Evolutionary conservation across 2,888 invertebrate genomes (phyloP).

Genomic region (Epinotia nisella): DNA sequence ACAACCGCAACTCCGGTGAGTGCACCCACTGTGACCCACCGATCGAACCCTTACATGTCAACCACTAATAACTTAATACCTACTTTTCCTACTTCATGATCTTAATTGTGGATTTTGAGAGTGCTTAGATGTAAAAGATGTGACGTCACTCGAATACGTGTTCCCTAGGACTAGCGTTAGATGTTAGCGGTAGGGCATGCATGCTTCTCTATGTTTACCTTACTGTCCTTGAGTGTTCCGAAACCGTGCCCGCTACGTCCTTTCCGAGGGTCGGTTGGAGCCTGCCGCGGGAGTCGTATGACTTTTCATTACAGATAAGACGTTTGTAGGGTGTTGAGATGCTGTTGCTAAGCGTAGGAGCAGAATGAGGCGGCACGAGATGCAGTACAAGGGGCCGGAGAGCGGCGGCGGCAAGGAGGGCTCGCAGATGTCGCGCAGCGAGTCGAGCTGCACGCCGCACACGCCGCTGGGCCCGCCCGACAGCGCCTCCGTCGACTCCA

Average conservation of each 20-base stretch:
- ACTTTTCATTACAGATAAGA: constrained; percentile 76
- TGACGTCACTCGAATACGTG: constrained; percentile 60
- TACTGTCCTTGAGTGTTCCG: constrained; percentile 70
- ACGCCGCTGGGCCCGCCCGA: constrained; percentile 84
- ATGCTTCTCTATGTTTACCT: constrained; percentile 75
- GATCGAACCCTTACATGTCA: constrained; percentile 50
- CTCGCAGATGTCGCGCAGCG: constrained; percentile 89
- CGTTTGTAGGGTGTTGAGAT: constrained; percentile 78
- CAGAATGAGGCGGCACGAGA: constrained; percentile 76
- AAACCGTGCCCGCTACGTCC: constrained; percentile 66
- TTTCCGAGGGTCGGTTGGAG: constrained; percentile 62
- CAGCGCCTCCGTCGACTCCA: constrained; percentile 94
- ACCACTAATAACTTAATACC: constrained; percentile 54
- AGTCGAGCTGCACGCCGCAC: constrained; percentile 86
- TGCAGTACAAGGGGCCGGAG: constrained; percentile 73
- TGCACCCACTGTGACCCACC: constrained; percentile 51
- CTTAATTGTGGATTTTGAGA: constrained; percentile 63
- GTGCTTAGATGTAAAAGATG: constrained; percentile 69
- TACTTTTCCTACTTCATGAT: constrained; percentile 54
- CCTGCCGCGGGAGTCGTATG: constrained; percentile 66
- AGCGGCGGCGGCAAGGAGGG: constrained; percentile 70
- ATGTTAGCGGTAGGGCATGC: constrained; percentile 79
- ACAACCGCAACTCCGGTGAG: constrained; percentile 68
- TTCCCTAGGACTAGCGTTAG: constrained; percentile 64
- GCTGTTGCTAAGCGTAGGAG: constrained; percentile 78